These are phyloP conservation scores for Liparis tanakae DNA, from an alignment of 2,797 vertebrate genomes.

Conservation along the genomic window DNA sequence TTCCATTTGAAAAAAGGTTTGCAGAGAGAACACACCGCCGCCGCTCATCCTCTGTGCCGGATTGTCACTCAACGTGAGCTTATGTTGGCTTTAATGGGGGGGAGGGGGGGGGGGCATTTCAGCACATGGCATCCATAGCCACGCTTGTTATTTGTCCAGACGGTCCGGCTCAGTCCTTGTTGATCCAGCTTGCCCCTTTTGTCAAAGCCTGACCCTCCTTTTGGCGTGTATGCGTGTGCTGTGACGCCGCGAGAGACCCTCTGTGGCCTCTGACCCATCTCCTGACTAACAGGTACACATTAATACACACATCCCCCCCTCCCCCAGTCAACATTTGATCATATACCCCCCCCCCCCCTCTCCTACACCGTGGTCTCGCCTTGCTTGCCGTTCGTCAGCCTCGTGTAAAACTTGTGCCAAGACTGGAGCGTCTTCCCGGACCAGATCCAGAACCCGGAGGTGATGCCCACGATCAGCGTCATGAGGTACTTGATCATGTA, in stretches of 20 bases:
- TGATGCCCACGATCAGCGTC: slow-evolving; percentile 98
- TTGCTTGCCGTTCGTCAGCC: slow-evolving; percentile 91
- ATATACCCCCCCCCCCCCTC: neutral
- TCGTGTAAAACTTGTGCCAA: slow-evolving; percentile 95
- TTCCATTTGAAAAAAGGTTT: slow-evolving; percentile 80
- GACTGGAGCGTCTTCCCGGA: slow-evolving; percentile 98
- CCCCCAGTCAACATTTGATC: slow-evolving; percentile 19
- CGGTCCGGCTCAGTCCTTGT: slow-evolving; percentile 61
- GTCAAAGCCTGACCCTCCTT: slow-evolving; percentile 50
- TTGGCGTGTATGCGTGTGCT: slow-evolving; percentile 55
- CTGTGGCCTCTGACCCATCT: slow-evolving; percentile 40
- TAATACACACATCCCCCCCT: slow-evolving; percentile 33
- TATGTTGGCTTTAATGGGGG: slow-evolving; percentile 69
- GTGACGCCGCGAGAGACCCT: slow-evolving; percentile 39
- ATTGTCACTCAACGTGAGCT: slow-evolving; percentile 77
- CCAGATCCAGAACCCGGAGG: slow-evolving; percentile 99
- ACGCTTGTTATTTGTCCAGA: slow-evolving; percentile 72
- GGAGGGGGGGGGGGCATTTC: slow-evolving; percentile 52
- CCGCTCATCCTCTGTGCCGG: slow-evolving; percentile 38
- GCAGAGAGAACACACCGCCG: slow-evolving; percentile 42
- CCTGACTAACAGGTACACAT: slow-evolving; percentile 36
- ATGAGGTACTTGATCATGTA: slow-evolving; percentile 99
- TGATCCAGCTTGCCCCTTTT: slow-evolving; percentile 64
- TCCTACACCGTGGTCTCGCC: slow-evolving; percentile 93
- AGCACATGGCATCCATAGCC: slow-evolving; percentile 68